phyloP scores from a whole-genome alignment of 1,140 invertebrate species.

The Amphibalanus amphitrite region DNA sequence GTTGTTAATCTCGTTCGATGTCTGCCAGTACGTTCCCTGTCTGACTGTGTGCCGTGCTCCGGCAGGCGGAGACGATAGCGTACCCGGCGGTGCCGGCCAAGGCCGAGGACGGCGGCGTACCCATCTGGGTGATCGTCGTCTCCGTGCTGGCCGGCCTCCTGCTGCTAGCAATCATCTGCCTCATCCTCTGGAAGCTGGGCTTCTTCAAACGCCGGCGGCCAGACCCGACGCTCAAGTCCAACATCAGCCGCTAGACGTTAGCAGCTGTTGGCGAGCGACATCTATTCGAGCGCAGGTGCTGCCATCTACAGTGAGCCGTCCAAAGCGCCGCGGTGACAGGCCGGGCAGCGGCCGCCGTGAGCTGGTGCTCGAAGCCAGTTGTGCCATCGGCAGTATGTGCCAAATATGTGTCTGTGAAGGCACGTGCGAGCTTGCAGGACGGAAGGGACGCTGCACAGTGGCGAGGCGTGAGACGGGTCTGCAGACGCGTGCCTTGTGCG shows the following conservation, averaged over 20 bases:
- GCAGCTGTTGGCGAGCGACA: neutral
- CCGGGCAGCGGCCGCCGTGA: too few relatives aligned
- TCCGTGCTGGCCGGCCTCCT: constrained; percentile 59
- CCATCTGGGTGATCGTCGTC: constrained; percentile 65
- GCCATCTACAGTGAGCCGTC: neutral
- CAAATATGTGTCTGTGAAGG: too few relatives aligned
- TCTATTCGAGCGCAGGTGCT: neutral
- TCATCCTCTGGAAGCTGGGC: constrained; percentile 62
- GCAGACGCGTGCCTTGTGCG: too few relatives aligned
- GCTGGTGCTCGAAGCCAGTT: too few relatives aligned
- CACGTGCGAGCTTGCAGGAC: too few relatives aligned
- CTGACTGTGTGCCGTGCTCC: neutral
- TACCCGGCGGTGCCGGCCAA: constrained; percentile 55
- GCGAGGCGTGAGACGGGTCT: neutral
- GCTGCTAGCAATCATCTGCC: constrained; percentile 53
- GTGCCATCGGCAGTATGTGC: too few relatives aligned
- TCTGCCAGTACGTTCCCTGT: too few relatives aligned
- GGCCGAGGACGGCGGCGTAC: constrained; percentile 43
- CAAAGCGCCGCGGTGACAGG: neutral
- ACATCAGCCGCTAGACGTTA: neutral
- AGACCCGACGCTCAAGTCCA: constrained; percentile 43
- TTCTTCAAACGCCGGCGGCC: constrained; percentile 66
- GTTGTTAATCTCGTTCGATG: too few relatives aligned
- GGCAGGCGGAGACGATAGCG: constrained; percentile 55
- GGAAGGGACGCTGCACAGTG: neutral